Conservation (phyloP, 2,888 invertebrate species). For the Microctonus aethiopoides region DNA sequence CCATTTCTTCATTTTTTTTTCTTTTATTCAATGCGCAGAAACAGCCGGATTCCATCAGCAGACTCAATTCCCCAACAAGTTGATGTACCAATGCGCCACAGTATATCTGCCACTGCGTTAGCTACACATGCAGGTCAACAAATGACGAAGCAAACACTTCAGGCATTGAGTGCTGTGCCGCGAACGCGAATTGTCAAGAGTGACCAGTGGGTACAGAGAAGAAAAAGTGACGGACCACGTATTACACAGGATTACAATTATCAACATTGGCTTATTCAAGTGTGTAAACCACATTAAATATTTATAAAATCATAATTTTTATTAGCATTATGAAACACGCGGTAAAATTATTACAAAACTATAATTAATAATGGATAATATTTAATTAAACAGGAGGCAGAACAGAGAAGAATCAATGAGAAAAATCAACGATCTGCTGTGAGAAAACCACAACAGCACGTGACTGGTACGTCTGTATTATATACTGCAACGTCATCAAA, state of each 20-base stretch:
- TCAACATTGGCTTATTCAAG: constrained; percentile 93
- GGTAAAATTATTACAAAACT: neutral
- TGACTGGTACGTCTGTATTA: constrained; percentile 64
- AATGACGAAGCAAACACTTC: constrained; percentile 78
- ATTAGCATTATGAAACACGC: neutral
- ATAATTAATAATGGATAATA: neutral
- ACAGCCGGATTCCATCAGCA: constrained; percentile 72
- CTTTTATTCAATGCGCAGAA: constrained; percentile 64
- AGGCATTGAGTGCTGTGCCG: constrained; percentile 82
- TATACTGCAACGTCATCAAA: constrained; percentile 58
- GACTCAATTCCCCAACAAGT: constrained; percentile 72
- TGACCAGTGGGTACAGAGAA: constrained; percentile 78
- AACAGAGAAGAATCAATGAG: constrained; percentile 82
- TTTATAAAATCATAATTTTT: neutral
- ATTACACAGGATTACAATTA: constrained; percentile 72
- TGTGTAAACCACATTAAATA: constrained; percentile 54
- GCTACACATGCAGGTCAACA: constrained; percentile 69
- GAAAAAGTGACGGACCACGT: constrained; percentile 67
- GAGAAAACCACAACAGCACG: constrained; percentile 64
- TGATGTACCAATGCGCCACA: constrained; percentile 66
- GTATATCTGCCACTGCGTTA: constrained; percentile 59
- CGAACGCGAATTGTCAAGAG: constrained; percentile 79
- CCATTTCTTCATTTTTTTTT: constrained; percentile 39
- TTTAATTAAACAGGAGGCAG: constrained; percentile 80
- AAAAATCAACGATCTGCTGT: constrained; percentile 69